phyloP scores from a whole-genome alignment of 2,113 vertebrate genomes.

The Saccopteryx bilineata region DNA sequence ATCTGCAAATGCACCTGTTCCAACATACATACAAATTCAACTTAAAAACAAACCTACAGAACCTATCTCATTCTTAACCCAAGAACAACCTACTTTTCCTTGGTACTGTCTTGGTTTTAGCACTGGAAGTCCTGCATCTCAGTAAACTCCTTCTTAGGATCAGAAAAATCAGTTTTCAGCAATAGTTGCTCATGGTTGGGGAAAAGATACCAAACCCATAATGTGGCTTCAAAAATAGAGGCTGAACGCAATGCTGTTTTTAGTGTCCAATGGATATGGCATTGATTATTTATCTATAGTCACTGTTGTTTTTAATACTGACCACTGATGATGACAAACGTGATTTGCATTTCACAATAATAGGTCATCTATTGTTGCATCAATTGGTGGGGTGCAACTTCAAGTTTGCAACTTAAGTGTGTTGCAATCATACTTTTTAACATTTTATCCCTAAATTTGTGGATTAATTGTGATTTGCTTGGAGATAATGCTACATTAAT shows the following conservation, averaged over 20 bases:
- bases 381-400: neutral
- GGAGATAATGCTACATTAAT: constrained; percentile 20
- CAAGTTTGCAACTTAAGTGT: neutral
- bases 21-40: too few species aligned
- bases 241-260: constrained; percentile 14
- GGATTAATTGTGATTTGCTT: neutral
- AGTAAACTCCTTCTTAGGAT: neutral
- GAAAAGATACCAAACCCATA: neutral
- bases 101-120: neutral
- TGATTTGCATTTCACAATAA: neutral
- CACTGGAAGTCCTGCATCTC: neutral
- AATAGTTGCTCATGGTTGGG: neutral
- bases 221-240: neutral
- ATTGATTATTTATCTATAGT: neutral
- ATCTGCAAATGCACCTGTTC: too few species aligned
- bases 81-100: neutral
- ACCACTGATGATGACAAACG: neutral
- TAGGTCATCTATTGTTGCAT: neutral
- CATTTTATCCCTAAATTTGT: constrained; percentile 8
- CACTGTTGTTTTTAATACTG: neutral
- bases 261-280: neutral
- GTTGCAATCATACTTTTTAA: neutral
- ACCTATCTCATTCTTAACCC: too few species aligned
- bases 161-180: constrained; percentile 19
- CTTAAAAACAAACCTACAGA: too few species aligned